Conservation (phyloP, 2,797 vertebrate genomes). For the Fratercula arctica region DNA sequence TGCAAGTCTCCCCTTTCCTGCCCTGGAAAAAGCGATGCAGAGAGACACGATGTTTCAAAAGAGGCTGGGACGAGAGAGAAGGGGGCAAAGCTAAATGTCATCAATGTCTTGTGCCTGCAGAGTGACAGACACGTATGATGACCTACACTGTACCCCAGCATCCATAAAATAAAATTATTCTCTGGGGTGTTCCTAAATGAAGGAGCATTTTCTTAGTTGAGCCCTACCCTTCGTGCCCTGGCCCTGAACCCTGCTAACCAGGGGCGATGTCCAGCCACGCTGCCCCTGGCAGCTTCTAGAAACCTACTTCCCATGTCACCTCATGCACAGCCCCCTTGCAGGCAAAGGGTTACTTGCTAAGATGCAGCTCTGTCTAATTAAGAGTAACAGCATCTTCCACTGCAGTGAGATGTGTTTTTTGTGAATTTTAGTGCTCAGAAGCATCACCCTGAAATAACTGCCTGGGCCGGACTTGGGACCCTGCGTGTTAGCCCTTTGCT, state of each 20-base stretch:
- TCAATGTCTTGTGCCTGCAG: not conserved
- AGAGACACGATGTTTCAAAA: not conserved
- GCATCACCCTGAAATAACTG: not conserved
- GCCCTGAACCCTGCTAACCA: not conserved
- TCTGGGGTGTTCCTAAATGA: not conserved
- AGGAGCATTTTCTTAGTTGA: not conserved
- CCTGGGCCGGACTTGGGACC: not conserved
- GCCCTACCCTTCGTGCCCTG: not conserved
- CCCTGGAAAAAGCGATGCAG: not conserved
- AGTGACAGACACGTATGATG: not conserved
- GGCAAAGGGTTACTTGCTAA: not conserved
- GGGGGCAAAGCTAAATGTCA: not conserved
- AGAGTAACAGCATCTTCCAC: not conserved
- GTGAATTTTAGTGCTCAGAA: not conserved
- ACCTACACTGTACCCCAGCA: not conserved
- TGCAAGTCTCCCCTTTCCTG: not conserved
- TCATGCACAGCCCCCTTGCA: accelerated
- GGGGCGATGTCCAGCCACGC: not conserved
- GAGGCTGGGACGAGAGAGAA: not conserved
- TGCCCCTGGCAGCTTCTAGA: not conserved
- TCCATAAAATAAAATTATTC: not conserved
- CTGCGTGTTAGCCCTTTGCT: not conserved
- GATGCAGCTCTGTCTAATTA: not conserved
- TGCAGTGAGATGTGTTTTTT: not conserved
- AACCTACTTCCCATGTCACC: not conserved